A percentile compares a stretch with the other conserved stretches of the same genome.
Conservation (phyloP, 64 coral and sea anemone genomes). For the Stichodactyla mertensii region DNA sequence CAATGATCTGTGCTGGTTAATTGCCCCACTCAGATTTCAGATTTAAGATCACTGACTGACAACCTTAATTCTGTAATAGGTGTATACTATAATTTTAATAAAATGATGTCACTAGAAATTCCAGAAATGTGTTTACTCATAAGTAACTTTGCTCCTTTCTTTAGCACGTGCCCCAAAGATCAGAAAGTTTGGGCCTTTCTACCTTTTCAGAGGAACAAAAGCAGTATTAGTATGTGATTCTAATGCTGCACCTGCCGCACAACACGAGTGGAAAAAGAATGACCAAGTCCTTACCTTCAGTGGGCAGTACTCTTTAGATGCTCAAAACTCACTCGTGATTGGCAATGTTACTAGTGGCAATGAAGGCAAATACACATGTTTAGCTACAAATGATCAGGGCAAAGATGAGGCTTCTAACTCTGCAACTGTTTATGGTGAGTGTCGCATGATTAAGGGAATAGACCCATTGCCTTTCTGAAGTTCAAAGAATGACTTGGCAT, state of each 20-base stretch:
- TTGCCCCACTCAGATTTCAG: too few species aligned
- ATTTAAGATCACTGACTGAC: too few species aligned
- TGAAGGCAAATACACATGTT: conserved; percentile 12
- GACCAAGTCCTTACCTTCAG: neutral
- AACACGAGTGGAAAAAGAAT: conserved; percentile 8
- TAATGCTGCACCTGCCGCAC: conserved; percentile 34
- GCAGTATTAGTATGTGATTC: conserved; percentile 26
- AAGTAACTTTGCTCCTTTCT: neutral
- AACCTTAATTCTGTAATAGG: too few species aligned
- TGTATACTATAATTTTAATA: too few species aligned
- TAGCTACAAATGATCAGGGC: conserved; percentile 18
- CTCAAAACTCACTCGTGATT: conserved; percentile 13
- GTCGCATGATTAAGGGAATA: neutral
- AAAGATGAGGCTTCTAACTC: neutral
- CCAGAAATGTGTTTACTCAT: neutral
- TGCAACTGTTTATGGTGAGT: conserved; percentile 38
- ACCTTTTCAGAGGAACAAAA: conserved; percentile 29
- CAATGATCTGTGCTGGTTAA: too few species aligned
- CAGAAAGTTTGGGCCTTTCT: conserved; percentile 38
- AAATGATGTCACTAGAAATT: too few species aligned
- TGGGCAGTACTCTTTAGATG: neutral
- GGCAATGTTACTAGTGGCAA: neutral
- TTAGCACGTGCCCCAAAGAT: conserved; percentile 28
- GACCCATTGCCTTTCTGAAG: too few species aligned
- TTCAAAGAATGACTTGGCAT: too few species aligned